Percentiles rank a stretch among this genome's conserved stretches.
phyloP scores from a whole-genome alignment of 2,113 vertebrate genomes.

The Sylvia atricapilla region DNA sequence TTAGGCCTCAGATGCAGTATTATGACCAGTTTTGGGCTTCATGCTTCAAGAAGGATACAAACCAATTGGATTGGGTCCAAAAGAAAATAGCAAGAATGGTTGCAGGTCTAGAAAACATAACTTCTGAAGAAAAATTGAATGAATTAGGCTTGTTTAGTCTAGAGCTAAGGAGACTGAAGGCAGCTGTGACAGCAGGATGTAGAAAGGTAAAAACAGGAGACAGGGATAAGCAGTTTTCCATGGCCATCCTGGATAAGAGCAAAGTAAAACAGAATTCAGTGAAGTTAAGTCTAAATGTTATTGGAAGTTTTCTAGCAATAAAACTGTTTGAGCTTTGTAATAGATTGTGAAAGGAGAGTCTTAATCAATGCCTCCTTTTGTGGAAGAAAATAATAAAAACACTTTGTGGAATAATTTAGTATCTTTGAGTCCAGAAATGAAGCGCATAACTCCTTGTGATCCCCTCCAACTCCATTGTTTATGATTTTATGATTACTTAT shows the following conservation, averaged over 20 bases:
- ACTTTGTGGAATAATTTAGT: background rate
- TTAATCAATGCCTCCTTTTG: background rate
- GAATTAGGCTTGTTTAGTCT: constrained; percentile 45
- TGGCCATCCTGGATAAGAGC: background rate
- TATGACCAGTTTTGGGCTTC: background rate
- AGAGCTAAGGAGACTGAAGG: background rate
- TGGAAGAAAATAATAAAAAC: background rate
- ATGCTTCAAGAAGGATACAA: background rate
- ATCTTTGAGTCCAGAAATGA: background rate
- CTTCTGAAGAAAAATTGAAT: constrained; percentile 1
- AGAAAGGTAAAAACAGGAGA: background rate
- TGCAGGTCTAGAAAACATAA: constrained; percentile 11
- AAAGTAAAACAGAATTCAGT: background rate
- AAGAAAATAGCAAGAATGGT: background rate
- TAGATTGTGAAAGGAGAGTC: background rate
- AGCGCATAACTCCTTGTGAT: background rate
- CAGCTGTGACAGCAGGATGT: background rate
- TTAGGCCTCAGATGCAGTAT: background rate
- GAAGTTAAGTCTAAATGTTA: background rate
- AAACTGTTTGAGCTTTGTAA: background rate
- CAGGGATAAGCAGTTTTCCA: background rate
- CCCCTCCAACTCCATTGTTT: background rate
- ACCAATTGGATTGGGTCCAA: background rate
- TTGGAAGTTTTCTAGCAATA: background rate
- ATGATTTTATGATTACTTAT: background rate